phyloP scores from a whole-genome alignment of 2,113 vertebrate genomes.

The Poeciliopsis turrubarensis region DNA sequence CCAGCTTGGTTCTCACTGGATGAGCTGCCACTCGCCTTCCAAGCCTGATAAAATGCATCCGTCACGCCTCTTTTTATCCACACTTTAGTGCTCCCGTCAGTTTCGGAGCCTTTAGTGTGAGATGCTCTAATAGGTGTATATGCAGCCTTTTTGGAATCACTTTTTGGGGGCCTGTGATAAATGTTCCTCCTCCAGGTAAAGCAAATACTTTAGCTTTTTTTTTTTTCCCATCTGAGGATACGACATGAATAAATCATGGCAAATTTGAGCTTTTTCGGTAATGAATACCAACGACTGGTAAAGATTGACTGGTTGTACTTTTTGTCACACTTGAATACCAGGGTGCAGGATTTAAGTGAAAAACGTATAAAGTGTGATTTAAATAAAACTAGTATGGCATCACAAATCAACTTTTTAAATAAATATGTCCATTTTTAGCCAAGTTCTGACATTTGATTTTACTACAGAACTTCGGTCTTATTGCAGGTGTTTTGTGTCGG shows the following conservation, averaged over 20 bases:
- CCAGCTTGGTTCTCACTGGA: not conserved
- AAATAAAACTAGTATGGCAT: not conserved
- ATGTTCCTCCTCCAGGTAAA: not conserved
- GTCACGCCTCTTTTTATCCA: not conserved
- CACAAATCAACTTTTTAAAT: not conserved
- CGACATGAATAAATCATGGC: not conserved
- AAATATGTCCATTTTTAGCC: no score
- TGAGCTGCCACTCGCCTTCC: not conserved
- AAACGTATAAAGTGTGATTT: not conserved
- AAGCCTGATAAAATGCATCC: not conserved
- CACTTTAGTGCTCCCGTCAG: slow-evolving; percentile 1
- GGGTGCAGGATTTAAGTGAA: not conserved
- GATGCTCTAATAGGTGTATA: not conserved
- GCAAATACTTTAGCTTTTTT: not conserved
- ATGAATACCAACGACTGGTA: not conserved
- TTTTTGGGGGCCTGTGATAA: not conserved
- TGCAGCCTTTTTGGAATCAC: not conserved
- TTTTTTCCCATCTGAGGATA: not conserved
- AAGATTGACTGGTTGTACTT: not conserved
- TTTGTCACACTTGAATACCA: not conserved
- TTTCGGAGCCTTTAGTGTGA: not conserved
- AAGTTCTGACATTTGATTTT: not conserved
- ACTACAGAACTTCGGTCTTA: not conserved
- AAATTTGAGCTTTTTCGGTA: not conserved
- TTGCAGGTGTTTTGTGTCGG: not conserved